These are phyloP conservation scores for Takifugu ocellatus DNA, from an alignment of 2,797 vertebrate species.

Conservation along the genomic window DNA sequence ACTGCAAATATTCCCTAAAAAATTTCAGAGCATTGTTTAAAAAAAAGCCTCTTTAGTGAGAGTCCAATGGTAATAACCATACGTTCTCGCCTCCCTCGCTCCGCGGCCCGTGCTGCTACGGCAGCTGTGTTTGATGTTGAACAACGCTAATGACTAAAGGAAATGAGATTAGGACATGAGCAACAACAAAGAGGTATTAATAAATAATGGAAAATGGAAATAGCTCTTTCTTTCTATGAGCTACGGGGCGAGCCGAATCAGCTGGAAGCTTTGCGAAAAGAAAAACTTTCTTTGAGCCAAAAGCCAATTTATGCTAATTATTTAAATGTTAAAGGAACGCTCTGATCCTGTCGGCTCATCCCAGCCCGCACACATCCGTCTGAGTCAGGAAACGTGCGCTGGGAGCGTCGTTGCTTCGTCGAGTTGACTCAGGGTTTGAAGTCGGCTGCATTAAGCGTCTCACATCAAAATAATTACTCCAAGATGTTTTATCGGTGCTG, in stretches of 20 bases:
- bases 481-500: slow-evolving; percentile 25
- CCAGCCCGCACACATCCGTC: background rate
- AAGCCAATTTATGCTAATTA: slow-evolving; percentile 44
- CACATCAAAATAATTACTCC: slow-evolving; percentile 36
- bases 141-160: slow-evolving; percentile 68
- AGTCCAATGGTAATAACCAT: slow-evolving; percentile 48
- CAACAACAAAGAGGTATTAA: slow-evolving; percentile 65
- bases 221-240: slow-evolving; percentile 48
- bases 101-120: slow-evolving; percentile 22
- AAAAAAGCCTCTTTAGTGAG: slow-evolving; percentile 45
- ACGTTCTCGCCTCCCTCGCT: slow-evolving; percentile 11
- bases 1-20: slow-evolving; percentile 32
- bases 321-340: slow-evolving; percentile 20
- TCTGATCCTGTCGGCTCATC: slow-evolving; percentile 41
- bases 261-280: slow-evolving; percentile 25
- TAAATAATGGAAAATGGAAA: slow-evolving; percentile 63
- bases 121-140: slow-evolving; percentile 64
- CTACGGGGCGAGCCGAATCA: slow-evolving; percentile 32
- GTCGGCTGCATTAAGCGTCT: slow-evolving; percentile 22
- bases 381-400: slow-evolving; percentile 21
- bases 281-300: slow-evolving; percentile 18
- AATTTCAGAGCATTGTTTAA: slow-evolving; percentile 17
- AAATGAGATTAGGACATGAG: slow-evolving; percentile 67
- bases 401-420: slow-evolving; percentile 30
- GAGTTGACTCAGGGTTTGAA: slow-evolving; percentile 10